Conservation (phyloP, 2,797 vertebrate species). For the Pantherophis alleghaniensis region DNA sequence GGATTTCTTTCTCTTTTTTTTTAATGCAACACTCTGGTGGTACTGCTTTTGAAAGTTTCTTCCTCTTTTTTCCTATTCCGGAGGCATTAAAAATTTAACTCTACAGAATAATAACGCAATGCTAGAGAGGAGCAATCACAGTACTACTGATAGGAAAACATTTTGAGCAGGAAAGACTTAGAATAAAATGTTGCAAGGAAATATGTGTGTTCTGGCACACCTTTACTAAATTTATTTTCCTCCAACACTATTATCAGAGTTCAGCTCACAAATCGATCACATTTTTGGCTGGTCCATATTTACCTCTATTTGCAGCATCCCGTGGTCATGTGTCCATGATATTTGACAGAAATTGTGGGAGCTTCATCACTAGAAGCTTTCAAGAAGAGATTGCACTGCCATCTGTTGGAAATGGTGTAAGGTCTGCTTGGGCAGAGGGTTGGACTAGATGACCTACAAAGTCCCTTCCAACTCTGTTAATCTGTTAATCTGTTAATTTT, state of each 20-base stretch:
- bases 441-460: no score
- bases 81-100: constrained; percentile 14
- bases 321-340: background rate
- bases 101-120: background rate
- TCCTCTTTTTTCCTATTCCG: constrained; percentile 20
- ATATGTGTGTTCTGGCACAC: no score
- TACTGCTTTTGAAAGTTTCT: background rate
- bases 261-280: background rate
- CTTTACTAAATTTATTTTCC: background rate
- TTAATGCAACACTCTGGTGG: background rate
- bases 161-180: background rate
- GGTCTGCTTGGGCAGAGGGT: no score
- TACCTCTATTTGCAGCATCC: background rate
- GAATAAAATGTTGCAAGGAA: background rate
- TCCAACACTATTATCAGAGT: background rate
- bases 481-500: background rate
- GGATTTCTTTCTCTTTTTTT: background rate
- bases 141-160: background rate
- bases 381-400: no score
- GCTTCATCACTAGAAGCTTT: no score
- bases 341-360: background rate
- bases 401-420: no score
- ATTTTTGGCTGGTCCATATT: background rate
- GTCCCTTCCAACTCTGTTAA: no score
- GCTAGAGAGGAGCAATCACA: background rate